A percentile compares a stretch with the other conserved stretches of the same genome.
Conservation (phyloP, 2,113 vertebrate genomes). For the Lates calcarifer region DNA sequence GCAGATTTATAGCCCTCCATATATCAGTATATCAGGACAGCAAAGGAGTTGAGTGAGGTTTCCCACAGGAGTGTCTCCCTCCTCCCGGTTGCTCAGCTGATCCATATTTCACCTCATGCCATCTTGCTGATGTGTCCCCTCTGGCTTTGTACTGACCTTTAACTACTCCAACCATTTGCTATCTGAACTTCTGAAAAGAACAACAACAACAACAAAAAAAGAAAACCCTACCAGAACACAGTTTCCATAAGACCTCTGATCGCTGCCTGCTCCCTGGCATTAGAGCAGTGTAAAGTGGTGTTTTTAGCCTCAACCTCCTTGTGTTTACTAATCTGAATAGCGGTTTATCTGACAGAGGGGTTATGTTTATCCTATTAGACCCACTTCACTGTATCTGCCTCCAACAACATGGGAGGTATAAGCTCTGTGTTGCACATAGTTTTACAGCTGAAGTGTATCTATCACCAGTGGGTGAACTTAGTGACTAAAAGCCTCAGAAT, state of each 20-base stretch:
- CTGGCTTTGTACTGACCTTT: constrained; percentile 28
- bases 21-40: constrained; percentile 30
- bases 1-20: constrained; percentile 47
- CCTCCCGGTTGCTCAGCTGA: constrained; percentile 33
- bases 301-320: neutral
- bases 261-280: neutral
- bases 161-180: constrained; percentile 52
- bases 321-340: constrained; percentile 2
- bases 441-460: constrained; percentile 2
- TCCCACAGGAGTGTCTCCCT: constrained; percentile 49
- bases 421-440: constrained; percentile 21
- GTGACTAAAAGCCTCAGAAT: constrained; percentile 1
- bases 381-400: constrained; percentile 25
- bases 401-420: constrained; percentile 35
- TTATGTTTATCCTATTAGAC: constrained; percentile 40
- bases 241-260: constrained; percentile 6
- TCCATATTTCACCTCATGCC: constrained; percentile 42
- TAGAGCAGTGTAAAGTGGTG: neutral
- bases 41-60: constrained; percentile 37
- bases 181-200: constrained; percentile 25
- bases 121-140: constrained; percentile 2
- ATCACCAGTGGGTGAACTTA: constrained; percentile 7
- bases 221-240: neutral
- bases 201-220: too few species aligned
- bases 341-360: constrained; percentile 10